Evolutionary conservation across 2,797 vertebrate species (phyloP).

Genomic region (Diplodus puntazzo): DNA sequence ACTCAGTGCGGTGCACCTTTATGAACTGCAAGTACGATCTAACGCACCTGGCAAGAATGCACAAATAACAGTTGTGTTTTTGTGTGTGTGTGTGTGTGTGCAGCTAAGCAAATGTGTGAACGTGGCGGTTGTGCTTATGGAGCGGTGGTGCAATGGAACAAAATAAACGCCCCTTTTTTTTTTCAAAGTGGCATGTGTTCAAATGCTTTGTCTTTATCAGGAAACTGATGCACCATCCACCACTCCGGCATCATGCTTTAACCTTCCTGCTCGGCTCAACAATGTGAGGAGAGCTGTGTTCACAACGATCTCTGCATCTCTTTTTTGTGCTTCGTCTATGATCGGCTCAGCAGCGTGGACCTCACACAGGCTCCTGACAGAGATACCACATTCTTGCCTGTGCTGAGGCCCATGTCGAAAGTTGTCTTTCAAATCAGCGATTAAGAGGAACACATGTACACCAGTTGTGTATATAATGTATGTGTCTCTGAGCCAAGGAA

Average conservation of each 20-base stretch:
- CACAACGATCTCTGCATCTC: constrained; percentile 34
- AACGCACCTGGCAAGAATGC: neutral
- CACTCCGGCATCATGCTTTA: constrained; percentile 21
- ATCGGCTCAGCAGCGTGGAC: constrained; percentile 50
- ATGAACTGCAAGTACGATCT: constrained; percentile 15
- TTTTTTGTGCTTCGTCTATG: constrained; percentile 44
- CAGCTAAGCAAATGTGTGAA: constrained; percentile 20
- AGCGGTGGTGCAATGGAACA: constrained; percentile 37
- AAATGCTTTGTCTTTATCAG: constrained; percentile 38
- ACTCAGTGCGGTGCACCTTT: constrained; percentile 44
- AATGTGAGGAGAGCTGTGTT: constrained; percentile 27
- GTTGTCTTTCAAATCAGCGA: constrained; percentile 76
- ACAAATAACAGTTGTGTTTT: neutral
- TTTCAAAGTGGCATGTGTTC: constrained; percentile 17
- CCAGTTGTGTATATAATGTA: constrained; percentile 70
- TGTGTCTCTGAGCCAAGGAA: constrained; percentile 51
- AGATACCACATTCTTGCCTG: constrained; percentile 56
- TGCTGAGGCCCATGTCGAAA: constrained; percentile 45
- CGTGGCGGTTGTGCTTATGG: constrained; percentile 11
- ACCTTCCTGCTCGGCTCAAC: constrained; percentile 36
- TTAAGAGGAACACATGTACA: constrained; percentile 74
- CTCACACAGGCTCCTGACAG: constrained; percentile 62
- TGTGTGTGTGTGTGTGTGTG: neutral
- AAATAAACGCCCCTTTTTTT: constrained; percentile 1
- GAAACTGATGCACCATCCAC: constrained; percentile 42